A percentile compares a stretch with the other conserved stretches of the same genome.
Evolutionary conservation across 2,113 vertebrate genomes (phyloP).

Genomic region (Danionella cerebrum): DNA sequence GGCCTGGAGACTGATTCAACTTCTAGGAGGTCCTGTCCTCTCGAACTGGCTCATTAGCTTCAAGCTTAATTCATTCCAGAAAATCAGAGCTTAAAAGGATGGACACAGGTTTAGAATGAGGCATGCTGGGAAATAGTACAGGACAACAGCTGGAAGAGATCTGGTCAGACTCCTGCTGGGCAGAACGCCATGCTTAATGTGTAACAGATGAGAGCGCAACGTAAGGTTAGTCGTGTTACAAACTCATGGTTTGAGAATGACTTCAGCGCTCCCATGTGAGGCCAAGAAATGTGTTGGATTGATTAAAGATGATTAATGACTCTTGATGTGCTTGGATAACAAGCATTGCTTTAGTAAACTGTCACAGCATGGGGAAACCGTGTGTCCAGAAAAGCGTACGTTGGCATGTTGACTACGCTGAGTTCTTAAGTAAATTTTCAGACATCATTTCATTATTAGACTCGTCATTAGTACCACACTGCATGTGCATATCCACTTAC

Average conservation of each 20-base stretch:
- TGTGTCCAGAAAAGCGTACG: too few species aligned
- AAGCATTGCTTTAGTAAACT: neutral
- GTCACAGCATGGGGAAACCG: too few species aligned
- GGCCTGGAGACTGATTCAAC: neutral
- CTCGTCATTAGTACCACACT: too few species aligned
- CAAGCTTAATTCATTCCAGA: conserved; percentile 19
- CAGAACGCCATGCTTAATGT: conserved; percentile 11
- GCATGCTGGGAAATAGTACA: neutral
- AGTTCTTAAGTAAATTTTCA: too few species aligned
- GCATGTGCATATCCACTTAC: too few species aligned
- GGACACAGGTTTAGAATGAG: neutral
- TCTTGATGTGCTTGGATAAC: neutral
- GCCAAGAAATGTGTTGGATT: neutral
- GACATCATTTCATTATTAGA: too few species aligned
- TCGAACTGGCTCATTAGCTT: conserved; percentile 20
- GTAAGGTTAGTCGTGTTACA: neutral
- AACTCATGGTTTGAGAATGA: neutral
- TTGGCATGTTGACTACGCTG: too few species aligned
- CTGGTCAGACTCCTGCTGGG: neutral
- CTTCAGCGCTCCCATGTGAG: neutral
- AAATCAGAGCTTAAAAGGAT: conserved; percentile 12
- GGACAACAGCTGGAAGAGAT: conserved; percentile 39
- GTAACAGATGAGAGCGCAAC: conserved; percentile 16
- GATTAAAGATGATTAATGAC: neutral
- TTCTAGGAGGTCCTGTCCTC: neutral